These are phyloP conservation scores for Saccostrea glomerata DNA, from an alignment of 1,140 invertebrate genomes.

Conservation along the genomic window DNA sequence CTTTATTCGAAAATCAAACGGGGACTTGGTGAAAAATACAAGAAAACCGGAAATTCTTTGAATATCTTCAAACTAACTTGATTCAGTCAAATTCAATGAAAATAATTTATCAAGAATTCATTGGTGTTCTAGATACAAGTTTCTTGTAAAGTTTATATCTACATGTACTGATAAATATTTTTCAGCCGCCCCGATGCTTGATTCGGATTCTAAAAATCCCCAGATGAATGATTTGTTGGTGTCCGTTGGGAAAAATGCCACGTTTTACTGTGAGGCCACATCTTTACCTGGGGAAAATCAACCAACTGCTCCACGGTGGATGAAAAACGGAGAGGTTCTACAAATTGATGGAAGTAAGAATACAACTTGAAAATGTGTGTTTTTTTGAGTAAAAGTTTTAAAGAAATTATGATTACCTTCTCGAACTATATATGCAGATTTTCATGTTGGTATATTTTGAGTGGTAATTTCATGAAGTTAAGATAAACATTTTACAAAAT, in stretches of 20 bases:
- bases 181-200: slow-evolving; percentile 3
- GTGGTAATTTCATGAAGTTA: neutral
- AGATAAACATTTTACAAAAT: no score
- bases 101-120: no score
- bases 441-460: neutral
- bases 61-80: no score
- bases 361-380: no score
- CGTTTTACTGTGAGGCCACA: neutral
- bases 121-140: no score
- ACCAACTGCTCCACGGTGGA: neutral
- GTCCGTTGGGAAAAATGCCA: neutral
- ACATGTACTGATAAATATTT: neutral
- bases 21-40: no score
- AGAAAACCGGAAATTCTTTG: no score
- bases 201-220: neutral
- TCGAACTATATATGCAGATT: neutral
- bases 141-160: no score
- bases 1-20: no score
- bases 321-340: neutral
- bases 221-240: neutral
- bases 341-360: neutral
- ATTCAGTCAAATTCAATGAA: no score
- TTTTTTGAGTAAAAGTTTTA: no score
- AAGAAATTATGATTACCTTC: no score
- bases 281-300: neutral